Percentiles rank a stretch among this genome's conserved stretches.
These are phyloP conservation scores for Ephestia elutella DNA, from an alignment of 1,140 invertebrate genomes.

Conservation along the genomic window DNA sequence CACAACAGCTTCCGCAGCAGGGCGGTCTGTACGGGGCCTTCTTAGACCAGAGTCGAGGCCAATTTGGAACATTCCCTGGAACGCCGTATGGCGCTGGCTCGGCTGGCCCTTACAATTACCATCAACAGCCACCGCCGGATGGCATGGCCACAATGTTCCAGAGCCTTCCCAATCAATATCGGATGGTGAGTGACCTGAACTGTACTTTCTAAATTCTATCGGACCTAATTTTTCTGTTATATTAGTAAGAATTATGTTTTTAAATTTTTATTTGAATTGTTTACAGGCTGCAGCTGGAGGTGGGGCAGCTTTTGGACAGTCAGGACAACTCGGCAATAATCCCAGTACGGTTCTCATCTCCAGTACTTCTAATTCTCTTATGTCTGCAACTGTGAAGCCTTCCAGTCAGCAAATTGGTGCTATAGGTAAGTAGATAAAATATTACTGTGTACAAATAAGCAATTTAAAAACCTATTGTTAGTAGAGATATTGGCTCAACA, in stretches of 20 bases:
- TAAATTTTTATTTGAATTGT: not conserved
- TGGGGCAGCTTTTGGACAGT: slow-evolving; percentile 82
- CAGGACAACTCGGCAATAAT: slow-evolving; percentile 85
- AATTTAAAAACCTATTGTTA: too few species aligned
- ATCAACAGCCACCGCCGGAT: slow-evolving; percentile 79
- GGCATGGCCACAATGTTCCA: slow-evolving; percentile 77
- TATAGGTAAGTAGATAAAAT: slow-evolving; percentile 75
- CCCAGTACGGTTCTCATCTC: slow-evolving; percentile 92
- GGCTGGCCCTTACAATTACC: slow-evolving; percentile 69
- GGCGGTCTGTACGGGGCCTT: slow-evolving; percentile 79
- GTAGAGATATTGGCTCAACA: too few species aligned
- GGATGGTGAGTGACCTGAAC: slow-evolving; percentile 76
- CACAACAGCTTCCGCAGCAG: slow-evolving; percentile 82
- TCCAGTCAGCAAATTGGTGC: slow-evolving; percentile 87
- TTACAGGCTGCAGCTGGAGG: slow-evolving; percentile 73
- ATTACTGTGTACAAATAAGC: too few species aligned
- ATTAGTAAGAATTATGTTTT: too few species aligned
- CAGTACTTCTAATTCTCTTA: slow-evolving; percentile 89
- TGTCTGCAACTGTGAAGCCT: slow-evolving; percentile 92
- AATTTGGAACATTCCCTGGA: slow-evolving; percentile 68
- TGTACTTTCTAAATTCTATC: not conserved
- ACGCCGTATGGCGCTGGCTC: slow-evolving; percentile 70
- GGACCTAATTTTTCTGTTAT: too few species aligned
- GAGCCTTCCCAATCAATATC: slow-evolving; percentile 83
- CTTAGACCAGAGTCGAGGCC: slow-evolving; percentile 66